phyloP scores from a whole-genome alignment of 92 coral and sea anemone species.

The Nematostella vectensis region DNA sequence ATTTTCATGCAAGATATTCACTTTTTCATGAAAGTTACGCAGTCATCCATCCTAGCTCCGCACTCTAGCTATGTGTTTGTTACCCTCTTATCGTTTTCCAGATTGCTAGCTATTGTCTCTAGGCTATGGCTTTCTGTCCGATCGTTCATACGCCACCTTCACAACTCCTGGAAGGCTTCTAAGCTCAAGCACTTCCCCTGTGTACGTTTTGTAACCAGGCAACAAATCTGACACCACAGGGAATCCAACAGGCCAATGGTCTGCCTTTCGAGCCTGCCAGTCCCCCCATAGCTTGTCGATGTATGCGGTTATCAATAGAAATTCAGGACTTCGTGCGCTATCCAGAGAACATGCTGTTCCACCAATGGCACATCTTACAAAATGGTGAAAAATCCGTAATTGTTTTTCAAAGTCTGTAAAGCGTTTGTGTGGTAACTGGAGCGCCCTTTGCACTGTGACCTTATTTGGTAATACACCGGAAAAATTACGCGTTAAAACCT shows the following conservation, averaged over 20 bases:
- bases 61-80: too few relatives aligned
- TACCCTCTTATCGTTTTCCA: too few relatives aligned
- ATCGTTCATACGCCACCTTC: slow-evolving; percentile 16
- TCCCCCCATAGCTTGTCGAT: slow-evolving; percentile 37
- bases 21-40: too few relatives aligned
- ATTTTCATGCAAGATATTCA: too few relatives aligned
- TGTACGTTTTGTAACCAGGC: slow-evolving; percentile 32
- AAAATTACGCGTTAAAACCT: slow-evolving; percentile 23
- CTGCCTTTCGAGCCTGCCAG: slow-evolving; percentile 19
- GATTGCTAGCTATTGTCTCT: too few relatives aligned
- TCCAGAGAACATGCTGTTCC: slow-evolving; percentile 26
- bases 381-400: slow-evolving; percentile 28
- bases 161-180: slow-evolving; percentile 28
- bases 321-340: slow-evolving; percentile 22
- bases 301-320: slow-evolving; percentile 22
- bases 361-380: slow-evolving; percentile 33
- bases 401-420: slow-evolving; percentile 24
- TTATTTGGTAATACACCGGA: slow-evolving; percentile 8
- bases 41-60: too few relatives aligned
- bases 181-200: slow-evolving; percentile 29
- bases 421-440: slow-evolving; percentile 4
- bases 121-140: slow-evolving; percentile 4
- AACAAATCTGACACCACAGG: slow-evolving; percentile 16
- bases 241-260: slow-evolving; percentile 22
- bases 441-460: neutral